Base-by-base conservation (phyloP, 37 sponge, comb jelly and placozoan genomes). In the Dysidea cf. avara region DNA sequence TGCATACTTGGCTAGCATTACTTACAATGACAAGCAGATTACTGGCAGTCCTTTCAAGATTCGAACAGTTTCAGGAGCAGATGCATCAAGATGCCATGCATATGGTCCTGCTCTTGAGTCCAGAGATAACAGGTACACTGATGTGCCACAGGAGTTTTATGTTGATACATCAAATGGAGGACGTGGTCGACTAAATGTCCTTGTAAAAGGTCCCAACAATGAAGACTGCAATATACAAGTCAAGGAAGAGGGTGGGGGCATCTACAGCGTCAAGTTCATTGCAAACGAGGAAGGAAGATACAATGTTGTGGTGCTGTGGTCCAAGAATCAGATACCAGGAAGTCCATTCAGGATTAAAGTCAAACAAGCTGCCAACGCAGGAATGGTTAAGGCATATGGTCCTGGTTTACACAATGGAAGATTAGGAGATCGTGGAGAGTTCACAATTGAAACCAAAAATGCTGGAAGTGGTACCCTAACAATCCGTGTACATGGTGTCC, bases 381-480 rank as follows among this genome's bases (percentile, higher is more conserved):
- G 55, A 33, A 38, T 29, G 49, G 58, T 56, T 2, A 37, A 55
- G 17, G 80, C 50, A 7, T 28, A 79, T 22, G 80, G 80, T 32
- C 80, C 62, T 21, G 80, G 80, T 21, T 31, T 79, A n/a, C 36
- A 31, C 21, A 56, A 71, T 51, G 71, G 55, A 34, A 30, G 51
- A 1, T n/a, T 71, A 11, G 66, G 66, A 11, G 74, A 72, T 3
- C 38, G 59, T 11, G 81, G 82, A 25, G 81, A 83, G 55, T 92
- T 92, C 58, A 51, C 66, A 32, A 80, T 92, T 16, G 82, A 80
- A 32, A 80, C 93, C 1, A 75, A 71, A 54, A 61, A 81, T 46
- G 93, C 93, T 51, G 92, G 93, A 9, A 81, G 80, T 53, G 93
- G 93, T 0, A 76, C 79, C 0, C 70, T 92, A 22, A 49, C 79